A percentile compares a stretch with the other conserved stretches of the same genome.
Evolutionary conservation across 30 jellyfish, hydroid and myxozoan species (phyloP).

Genomic region (Aurelia aurita): DNA sequence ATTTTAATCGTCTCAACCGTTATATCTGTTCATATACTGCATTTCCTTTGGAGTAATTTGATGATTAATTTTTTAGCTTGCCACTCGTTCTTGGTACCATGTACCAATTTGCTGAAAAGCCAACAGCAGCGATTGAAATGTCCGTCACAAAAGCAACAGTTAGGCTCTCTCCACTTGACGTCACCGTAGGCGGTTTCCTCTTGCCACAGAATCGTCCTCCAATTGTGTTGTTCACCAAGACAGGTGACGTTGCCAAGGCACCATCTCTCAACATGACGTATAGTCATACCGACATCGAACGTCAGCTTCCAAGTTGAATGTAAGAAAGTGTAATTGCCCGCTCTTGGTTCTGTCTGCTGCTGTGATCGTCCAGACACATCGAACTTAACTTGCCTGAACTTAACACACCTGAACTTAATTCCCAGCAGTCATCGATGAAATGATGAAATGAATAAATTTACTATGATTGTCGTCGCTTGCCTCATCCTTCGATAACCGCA

Average conservation of each 20-base stretch:
- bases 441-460: too few species aligned
- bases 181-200: conserved; percentile 63
- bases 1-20: too few species aligned
- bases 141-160: conserved; percentile 74
- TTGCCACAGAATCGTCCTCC: conserved; percentile 83
- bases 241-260: conserved; percentile 48
- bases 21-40: too few species aligned
- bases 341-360: conserved; percentile 40
- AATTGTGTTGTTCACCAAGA: conserved; percentile 28
- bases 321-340: conserved; percentile 53
- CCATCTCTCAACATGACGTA: conserved; percentile 80
- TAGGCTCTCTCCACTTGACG: conserved; percentile 72
- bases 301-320: conserved; percentile 62
- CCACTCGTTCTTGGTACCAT: conserved; percentile 66
- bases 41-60: too few species aligned
- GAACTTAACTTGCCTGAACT: too few species aligned
- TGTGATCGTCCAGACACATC: conserved; percentile 73
- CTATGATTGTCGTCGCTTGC: too few species aligned
- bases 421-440: too few species aligned
- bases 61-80: background rate
- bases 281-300: conserved; percentile 63
- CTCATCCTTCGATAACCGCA: too few species aligned
- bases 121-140: conserved; percentile 39
- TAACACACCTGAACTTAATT: too few species aligned
- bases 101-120: conserved; percentile 81